Conservation (phyloP, 2,113 vertebrate species). For the Microtus richardsoni region DNA sequence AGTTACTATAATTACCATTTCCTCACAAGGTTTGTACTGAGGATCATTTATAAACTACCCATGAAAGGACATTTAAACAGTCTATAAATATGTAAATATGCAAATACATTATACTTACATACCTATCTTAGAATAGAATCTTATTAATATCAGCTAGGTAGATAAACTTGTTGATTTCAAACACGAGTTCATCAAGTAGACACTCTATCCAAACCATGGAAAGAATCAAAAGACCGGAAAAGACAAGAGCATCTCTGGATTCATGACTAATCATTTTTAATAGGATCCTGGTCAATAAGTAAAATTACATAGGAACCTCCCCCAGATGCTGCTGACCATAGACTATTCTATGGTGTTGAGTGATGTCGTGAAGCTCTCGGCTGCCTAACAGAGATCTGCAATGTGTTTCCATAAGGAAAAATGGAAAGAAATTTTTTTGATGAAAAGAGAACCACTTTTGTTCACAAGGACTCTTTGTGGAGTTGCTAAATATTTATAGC, state of each 20-base stretch:
- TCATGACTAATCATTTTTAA: not conserved
- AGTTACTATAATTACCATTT: not conserved
- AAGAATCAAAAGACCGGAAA: slow-evolving; percentile 31
- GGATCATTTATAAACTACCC: not conserved
- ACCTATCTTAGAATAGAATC: not conserved
- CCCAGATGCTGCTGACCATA: not conserved
- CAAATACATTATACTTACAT: not conserved
- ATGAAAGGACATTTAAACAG: not conserved
- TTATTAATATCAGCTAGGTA: not conserved
- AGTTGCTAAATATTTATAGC: not conserved
- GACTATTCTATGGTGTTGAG: not conserved
- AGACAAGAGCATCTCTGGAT: not conserved
- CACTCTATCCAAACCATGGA: slow-evolving; percentile 9
- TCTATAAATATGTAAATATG: not conserved
- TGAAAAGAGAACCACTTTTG: not conserved
- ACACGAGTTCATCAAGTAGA: not conserved
- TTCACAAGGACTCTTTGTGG: not conserved
- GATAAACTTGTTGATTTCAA: not conserved
- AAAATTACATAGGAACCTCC: not conserved
- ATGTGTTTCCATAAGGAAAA: not conserved
- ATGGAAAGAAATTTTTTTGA: not conserved
- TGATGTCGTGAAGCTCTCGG: not conserved
- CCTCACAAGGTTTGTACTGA: not conserved
- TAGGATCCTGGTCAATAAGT: not conserved
- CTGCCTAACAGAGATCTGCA: not conserved